Conservation (phyloP, 1,140 invertebrate species). For the Papilio glaucus region DNA sequence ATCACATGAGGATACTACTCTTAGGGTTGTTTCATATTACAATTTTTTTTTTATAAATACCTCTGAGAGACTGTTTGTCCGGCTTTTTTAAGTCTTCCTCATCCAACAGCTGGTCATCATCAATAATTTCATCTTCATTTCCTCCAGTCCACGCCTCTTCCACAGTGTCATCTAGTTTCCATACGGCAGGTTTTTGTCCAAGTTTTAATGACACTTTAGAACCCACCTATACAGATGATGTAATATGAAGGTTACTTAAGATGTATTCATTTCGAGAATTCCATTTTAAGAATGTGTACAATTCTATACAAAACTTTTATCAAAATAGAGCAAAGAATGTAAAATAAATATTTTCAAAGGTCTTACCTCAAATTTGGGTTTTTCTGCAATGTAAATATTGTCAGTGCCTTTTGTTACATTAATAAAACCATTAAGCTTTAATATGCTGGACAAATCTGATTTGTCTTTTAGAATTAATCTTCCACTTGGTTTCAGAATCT, state of each 20-base stretch:
- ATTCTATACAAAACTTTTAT: too few relatives aligned
- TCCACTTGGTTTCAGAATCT: slow-evolving; percentile 85
- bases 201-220: slow-evolving; percentile 84
- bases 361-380: slow-evolving; percentile 88
- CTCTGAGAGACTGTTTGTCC: slow-evolving; percentile 90
- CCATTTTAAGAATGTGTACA: too few relatives aligned
- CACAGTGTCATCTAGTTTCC: slow-evolving; percentile 83
- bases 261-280: too few relatives aligned
- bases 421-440: slow-evolving; percentile 87
- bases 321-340: background rate
- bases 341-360: slow-evolving; percentile 65
- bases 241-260: background rate
- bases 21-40: too few relatives aligned
- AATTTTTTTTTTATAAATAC: slow-evolving; percentile 62
- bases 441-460: slow-evolving; percentile 74
- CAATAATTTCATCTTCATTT: slow-evolving; percentile 92
- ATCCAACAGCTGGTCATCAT: slow-evolving; percentile 94
- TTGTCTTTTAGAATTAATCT: slow-evolving; percentile 76
- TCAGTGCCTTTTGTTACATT: slow-evolving; percentile 76
- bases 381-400: slow-evolving; percentile 82
- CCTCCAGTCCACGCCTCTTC: slow-evolving; percentile 88
- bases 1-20: too few relatives aligned
- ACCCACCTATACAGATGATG: slow-evolving; percentile 82
- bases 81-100: slow-evolving; percentile 95
- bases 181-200: slow-evolving; percentile 70